A percentile compares a stretch with the other conserved stretches of the same genome.
phyloP scores from a whole-genome alignment of 2,888 invertebrate genomes.

The Philaethria dido region DNA sequence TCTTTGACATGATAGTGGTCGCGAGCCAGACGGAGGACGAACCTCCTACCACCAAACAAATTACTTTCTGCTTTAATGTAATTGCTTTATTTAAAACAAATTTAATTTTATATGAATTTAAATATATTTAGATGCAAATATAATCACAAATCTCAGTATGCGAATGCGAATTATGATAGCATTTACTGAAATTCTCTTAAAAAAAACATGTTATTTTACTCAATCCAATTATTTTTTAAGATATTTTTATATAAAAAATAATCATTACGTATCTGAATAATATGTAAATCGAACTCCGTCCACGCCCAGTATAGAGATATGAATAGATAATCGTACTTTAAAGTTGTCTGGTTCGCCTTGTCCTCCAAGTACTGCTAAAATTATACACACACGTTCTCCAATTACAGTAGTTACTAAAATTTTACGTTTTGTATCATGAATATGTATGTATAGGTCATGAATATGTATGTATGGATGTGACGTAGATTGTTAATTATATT shows the following conservation, averaged over 20 bases:
- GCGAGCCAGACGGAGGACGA: too few species aligned
- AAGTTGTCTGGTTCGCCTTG: conserved; percentile 22
- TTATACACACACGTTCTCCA: conserved; percentile 1
- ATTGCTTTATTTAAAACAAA: too few species aligned
- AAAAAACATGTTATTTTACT: too few species aligned
- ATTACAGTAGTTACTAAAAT: conserved; percentile 9
- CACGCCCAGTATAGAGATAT: conserved; percentile 14
- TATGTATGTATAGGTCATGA: not conserved
- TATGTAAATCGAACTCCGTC: not conserved
- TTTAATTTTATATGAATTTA: too few species aligned
- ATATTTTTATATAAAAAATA: not conserved
- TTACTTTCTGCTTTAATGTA: too few species aligned
- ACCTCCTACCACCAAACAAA: too few species aligned
- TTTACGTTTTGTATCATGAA: not conserved
- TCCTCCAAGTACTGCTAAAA: not conserved
- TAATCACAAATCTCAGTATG: too few species aligned
- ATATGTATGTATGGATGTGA: not conserved
- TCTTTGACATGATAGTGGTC: too few species aligned
- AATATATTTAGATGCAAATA: too few species aligned
- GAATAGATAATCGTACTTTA: conserved; percentile 14
- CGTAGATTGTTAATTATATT: not conserved
- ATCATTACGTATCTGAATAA: not conserved
- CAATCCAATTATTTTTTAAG: too few species aligned
- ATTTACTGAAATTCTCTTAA: too few species aligned
- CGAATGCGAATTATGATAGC: too few species aligned